phyloP scores from a whole-genome alignment of 2,113 vertebrate species.

The Tenebrosternarchus preto region DNA sequence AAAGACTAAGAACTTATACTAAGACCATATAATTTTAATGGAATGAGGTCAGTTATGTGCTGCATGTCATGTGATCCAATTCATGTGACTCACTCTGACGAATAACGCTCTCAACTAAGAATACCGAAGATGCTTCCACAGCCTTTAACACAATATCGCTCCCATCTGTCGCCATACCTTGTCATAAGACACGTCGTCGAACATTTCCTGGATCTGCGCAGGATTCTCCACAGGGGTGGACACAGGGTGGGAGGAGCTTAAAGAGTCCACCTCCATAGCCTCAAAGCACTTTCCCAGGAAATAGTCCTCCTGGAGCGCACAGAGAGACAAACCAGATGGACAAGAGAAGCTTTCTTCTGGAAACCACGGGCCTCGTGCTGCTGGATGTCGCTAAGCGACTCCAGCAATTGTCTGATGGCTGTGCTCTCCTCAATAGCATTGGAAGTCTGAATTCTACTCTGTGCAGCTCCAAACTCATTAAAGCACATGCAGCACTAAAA shows the following conservation, averaged over 20 bases:
- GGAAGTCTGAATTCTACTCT: not conserved
- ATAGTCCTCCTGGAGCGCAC: constrained; percentile 77
- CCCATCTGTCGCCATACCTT: constrained; percentile 73
- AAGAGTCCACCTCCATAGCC: constrained; percentile 86
- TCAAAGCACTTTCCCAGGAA: constrained; percentile 85
- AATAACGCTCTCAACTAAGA: too few relatives aligned
- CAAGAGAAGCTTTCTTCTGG: not conserved
- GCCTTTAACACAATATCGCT: not conserved
- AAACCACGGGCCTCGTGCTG: not conserved
- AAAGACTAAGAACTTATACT: too few relatives aligned
- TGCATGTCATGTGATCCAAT: too few relatives aligned
- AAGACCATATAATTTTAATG: too few relatives aligned
- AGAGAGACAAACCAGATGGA: not conserved
- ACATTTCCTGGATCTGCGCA: constrained; percentile 89
- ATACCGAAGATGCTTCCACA: not conserved
- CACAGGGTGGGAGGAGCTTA: constrained; percentile 88
- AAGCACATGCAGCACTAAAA: too few relatives aligned
- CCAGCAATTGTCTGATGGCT: not conserved
- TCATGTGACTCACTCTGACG: too few relatives aligned
- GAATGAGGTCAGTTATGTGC: too few relatives aligned
- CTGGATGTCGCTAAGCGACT: not conserved
- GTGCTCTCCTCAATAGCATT: not conserved
- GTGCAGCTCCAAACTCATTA: too few relatives aligned
- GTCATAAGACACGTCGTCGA: constrained; percentile 88
- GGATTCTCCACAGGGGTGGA: constrained; percentile 85